phyloP scores from a whole-genome alignment of 2,888 invertebrate species.

The Hyposoter didymator region DNA sequence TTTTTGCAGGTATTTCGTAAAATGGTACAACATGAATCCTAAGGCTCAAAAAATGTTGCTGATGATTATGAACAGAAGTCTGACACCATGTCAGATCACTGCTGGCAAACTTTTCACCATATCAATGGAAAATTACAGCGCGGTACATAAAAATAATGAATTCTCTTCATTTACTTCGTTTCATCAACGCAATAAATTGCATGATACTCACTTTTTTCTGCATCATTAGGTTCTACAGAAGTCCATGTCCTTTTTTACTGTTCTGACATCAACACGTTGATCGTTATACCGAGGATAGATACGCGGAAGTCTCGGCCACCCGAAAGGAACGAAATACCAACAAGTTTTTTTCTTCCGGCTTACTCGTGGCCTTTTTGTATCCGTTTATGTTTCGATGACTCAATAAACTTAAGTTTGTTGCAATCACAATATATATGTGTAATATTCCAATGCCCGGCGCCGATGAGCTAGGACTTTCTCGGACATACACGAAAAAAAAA shows the following conservation, averaged over 20 bases:
- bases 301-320: background rate
- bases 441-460: too few species aligned
- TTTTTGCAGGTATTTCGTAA: slow-evolving; percentile 33
- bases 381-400: background rate
- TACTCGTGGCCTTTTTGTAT: background rate
- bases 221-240: slow-evolving; percentile 43
- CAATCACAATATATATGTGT: background rate
- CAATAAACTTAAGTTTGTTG: background rate
- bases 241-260: slow-evolving; percentile 59
- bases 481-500: too few species aligned
- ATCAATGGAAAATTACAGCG: slow-evolving; percentile 60
- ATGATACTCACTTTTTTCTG: background rate
- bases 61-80: slow-evolving; percentile 59
- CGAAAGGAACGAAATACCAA: background rate
- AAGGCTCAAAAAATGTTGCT: slow-evolving; percentile 50
- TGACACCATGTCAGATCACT: slow-evolving; percentile 57
- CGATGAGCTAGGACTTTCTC: too few species aligned
- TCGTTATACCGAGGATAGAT: background rate
- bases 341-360: background rate
- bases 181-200: background rate
- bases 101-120: slow-evolving; percentile 62
- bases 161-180: background rate
- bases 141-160: slow-evolving; percentile 37
- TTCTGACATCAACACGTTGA: slow-evolving; percentile 38
- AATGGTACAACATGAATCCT: slow-evolving; percentile 50